Evolutionary conservation across 1,140 invertebrate genomes (phyloP), one percentile per base, ranked within the genome.

Genomic region (Eufriesea mexicana): DNA sequence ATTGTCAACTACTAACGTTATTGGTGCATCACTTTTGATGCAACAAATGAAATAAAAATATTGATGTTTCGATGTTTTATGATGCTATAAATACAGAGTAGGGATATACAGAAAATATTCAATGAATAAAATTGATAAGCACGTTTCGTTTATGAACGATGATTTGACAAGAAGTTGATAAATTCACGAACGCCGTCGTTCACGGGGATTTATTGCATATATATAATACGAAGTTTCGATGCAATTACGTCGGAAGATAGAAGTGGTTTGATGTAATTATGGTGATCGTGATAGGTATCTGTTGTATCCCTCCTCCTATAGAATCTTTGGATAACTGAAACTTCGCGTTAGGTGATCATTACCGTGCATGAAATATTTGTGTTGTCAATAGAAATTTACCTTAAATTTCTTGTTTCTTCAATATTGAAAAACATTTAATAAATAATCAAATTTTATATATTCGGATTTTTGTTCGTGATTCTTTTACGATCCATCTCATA

Each of bases 231-330:
- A 16, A 73, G 71, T 59, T 73, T n/a, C 35, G 10, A 45, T 23
- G 71, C 71, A 73, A 73, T 73, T 73, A 73, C 35, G 42, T 9
- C 5, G 20, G n/a, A 57, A 35, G 35, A 45, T 57, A 55, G 23
- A 45, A 57, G 35, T n/a, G 23, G 54, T 73, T 45, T 73, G 55
- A 45, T 57, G 55, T 73, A 73, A 73, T 73, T 59, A 59, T 45
- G 55, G 71, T 57, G 71, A 57, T 59, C 71, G 8, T 59, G 55
- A 59, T 59, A 35, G 71, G 59, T 73, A 73, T 59, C 71, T 2
- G 23, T 5, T 6, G n/a, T 23, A 16, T 59, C 57, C 71, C n/a
- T 45, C 23, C 54, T 73, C 35, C 47, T 54, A 20, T 66, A 20
- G 35, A 25, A 59, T 18, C 35, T 45, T 45, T 25, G 35, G 35